Conservation (phyloP, 1,140 invertebrate species). For the Leptinotarsa undecemlineata region DNA sequence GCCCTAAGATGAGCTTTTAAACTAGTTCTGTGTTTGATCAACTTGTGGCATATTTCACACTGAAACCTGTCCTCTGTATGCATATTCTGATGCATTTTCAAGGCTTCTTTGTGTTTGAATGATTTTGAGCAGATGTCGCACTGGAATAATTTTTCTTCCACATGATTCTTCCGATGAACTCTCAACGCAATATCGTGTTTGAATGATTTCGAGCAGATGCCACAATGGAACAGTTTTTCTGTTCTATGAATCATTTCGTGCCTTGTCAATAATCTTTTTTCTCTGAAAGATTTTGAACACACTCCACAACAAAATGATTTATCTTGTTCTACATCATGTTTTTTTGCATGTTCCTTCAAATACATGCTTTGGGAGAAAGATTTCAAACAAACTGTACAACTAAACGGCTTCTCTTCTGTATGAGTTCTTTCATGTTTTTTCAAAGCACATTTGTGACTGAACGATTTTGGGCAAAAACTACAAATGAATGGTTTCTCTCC, state of each 20-base stretch:
- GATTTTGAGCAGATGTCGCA: background rate
- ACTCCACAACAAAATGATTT: conserved; percentile 69
- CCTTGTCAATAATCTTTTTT: background rate
- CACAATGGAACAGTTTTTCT: background rate
- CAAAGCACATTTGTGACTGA: conserved; percentile 58
- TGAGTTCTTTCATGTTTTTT: conserved; percentile 61
- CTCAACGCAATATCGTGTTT: background rate
- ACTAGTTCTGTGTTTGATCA: background rate
- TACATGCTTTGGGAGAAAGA: conserved; percentile 49
- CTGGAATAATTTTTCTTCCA: background rate
- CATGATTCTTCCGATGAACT: background rate
- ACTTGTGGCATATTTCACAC: background rate
- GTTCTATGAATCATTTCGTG: background rate
- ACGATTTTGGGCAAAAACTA: conserved; percentile 58
- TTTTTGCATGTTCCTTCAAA: conserved; percentile 42
- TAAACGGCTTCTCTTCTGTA: conserved; percentile 59
- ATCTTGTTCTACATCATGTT: conserved; percentile 67
- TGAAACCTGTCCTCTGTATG: background rate
- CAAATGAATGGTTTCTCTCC: conserved; percentile 58
- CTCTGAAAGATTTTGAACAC: conserved; percentile 34
- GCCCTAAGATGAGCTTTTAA: background rate
- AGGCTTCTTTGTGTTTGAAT: background rate
- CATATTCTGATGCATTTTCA: background rate
- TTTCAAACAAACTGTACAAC: conserved; percentile 58
- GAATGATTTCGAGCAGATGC: background rate